Evolutionary conservation across 30 jellyfish, hydroid and myxozoan genomes (phyloP).

Genomic region (Rhopilema esculentum): DNA sequence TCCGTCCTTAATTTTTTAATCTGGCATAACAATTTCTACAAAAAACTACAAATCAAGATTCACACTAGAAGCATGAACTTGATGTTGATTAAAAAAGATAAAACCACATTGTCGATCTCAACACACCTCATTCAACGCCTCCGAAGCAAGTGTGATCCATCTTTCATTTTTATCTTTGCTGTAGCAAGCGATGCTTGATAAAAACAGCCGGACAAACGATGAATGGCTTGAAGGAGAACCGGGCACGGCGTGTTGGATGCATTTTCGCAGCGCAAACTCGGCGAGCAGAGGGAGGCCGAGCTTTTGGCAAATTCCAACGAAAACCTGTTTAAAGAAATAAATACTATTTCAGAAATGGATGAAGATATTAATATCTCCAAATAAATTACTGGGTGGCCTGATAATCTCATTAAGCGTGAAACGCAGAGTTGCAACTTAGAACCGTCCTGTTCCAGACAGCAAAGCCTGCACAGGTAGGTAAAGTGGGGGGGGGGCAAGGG

Average conservation of each 20-base stretch:
- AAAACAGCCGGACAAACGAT: constrained; percentile 8
- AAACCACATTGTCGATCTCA: not conserved
- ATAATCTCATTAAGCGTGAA: too few relatives aligned
- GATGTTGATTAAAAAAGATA: too few relatives aligned
- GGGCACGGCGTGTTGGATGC: constrained; percentile 4
- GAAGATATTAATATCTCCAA: not conserved
- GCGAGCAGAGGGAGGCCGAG: constrained; percentile 63
- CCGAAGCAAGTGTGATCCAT: constrained; percentile 63
- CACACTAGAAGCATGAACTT: too few relatives aligned
- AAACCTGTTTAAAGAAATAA: constrained; percentile 22
- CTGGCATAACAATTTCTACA: too few relatives aligned
- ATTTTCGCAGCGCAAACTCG: constrained; percentile 29
- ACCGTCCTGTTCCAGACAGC: too few relatives aligned
- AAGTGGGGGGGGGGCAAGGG: too few relatives aligned
- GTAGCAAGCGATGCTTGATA: constrained; percentile 42
- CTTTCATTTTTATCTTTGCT: constrained; percentile 58
- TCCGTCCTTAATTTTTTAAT: too few relatives aligned
- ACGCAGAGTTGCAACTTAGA: too few relatives aligned
- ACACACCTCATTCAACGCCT: constrained; percentile 56
- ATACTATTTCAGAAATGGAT: too few relatives aligned
- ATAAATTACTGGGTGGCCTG: too few relatives aligned
- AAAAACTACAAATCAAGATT: too few relatives aligned
- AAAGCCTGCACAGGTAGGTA: too few relatives aligned
- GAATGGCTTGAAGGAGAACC: not conserved
- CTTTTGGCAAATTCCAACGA: constrained; percentile 12